Evolutionary conservation across 1,140 invertebrate species (phyloP).

Genomic region (Platyura marginata): DNA sequence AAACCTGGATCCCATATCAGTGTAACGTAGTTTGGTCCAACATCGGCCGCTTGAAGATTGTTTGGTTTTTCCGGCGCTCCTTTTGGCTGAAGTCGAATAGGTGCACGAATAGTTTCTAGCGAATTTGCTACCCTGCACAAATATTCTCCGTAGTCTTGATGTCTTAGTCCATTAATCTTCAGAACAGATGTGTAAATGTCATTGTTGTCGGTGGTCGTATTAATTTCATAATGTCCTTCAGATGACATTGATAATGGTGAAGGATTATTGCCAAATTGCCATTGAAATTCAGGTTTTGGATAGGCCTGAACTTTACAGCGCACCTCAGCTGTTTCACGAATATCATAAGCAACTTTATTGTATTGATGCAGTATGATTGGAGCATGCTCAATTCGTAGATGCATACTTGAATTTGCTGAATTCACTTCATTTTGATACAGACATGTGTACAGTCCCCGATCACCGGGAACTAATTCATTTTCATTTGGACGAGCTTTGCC

Average conservation of each 20-base stretch:
- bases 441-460: constrained; percentile 74
- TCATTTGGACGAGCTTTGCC: constrained; percentile 52
- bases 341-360: constrained; percentile 74
- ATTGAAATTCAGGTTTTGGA: constrained; percentile 81
- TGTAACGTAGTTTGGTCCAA: constrained; percentile 56
- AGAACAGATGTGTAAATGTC: constrained; percentile 70
- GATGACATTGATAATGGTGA: constrained; percentile 52
- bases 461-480: constrained; percentile 59
- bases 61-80: constrained; percentile 67
- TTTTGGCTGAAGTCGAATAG: constrained; percentile 63
- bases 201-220: constrained; percentile 57
- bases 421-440: constrained; percentile 80
- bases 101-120: constrained; percentile 52
- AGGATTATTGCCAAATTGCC: constrained; percentile 59
- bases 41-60: constrained; percentile 42
- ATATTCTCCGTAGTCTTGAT: constrained; percentile 77
- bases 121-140: constrained; percentile 66
- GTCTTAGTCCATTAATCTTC: constrained; percentile 52
- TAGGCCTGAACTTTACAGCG: constrained; percentile 79
- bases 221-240: constrained; percentile 73
- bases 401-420: constrained; percentile 67
- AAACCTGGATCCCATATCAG: constrained; percentile 74
- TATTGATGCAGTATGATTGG: constrained; percentile 70
- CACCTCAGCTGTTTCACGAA: constrained; percentile 65
- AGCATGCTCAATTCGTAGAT: constrained; percentile 75